Conservation (phyloP, 2,113 vertebrate species). For the Eidolon helvum region DNA sequence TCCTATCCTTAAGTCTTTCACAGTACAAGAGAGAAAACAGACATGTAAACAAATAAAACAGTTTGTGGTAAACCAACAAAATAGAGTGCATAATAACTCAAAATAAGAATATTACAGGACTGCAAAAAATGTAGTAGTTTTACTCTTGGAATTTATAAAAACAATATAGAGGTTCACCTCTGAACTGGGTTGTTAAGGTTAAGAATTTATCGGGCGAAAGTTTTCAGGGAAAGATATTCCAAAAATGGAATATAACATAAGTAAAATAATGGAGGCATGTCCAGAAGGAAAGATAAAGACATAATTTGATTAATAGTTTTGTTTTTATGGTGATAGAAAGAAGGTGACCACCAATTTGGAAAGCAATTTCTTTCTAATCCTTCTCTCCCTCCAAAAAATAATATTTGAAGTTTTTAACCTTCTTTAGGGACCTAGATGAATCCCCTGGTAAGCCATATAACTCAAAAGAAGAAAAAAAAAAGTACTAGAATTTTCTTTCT, state of each 20-base stretch:
- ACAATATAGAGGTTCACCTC: background rate
- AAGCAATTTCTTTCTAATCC: background rate
- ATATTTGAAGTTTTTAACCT: background rate
- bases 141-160: background rate
- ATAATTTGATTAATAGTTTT: constrained; percentile 11
- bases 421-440: constrained; percentile 1
- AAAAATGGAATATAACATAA: background rate
- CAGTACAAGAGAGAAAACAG: constrained; percentile 9
- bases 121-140: background rate
- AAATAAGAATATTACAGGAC: background rate
- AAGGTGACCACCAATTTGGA: background rate
- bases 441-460: background rate
- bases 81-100: background rate
- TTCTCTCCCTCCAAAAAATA: background rate
- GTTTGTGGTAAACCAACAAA: background rate
- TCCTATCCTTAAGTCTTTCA: background rate
- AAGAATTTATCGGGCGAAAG: constrained; percentile 25
- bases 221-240: background rate
- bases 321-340: background rate
- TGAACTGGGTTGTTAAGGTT: background rate
- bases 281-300: background rate
- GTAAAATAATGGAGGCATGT: background rate
- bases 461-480: background rate
- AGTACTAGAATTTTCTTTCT: background rate
- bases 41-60: background rate